Evolutionary conservation across 2,888 invertebrate genomes (phyloP).

Genomic region (Stenichneumon culpator): DNA sequence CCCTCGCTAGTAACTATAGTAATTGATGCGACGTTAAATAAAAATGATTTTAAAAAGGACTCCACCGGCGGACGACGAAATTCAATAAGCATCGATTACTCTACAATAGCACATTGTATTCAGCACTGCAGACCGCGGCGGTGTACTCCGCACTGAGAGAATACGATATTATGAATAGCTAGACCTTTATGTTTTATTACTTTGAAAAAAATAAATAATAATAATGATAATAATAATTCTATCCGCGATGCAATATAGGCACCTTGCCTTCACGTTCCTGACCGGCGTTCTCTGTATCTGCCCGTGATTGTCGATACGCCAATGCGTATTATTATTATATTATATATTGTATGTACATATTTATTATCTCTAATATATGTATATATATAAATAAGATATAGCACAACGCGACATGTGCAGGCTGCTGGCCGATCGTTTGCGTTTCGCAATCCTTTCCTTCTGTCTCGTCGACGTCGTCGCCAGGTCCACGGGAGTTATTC

Average conservation of each 20-base stretch:
- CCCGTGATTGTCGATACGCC: slow-evolving; percentile 41
- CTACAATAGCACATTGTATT: slow-evolving; percentile 57
- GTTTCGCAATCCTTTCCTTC: slow-evolving; percentile 76
- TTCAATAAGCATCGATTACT: slow-evolving; percentile 73
- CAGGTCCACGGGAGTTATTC: slow-evolving; percentile 78
- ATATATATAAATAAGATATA: slow-evolving; percentile 28
- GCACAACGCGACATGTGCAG: slow-evolving; percentile 58
- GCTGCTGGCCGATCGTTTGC: slow-evolving; percentile 78
- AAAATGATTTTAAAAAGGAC: too few species aligned
- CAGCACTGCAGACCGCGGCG: slow-evolving; percentile 8
- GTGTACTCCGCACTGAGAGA: slow-evolving; percentile 40
- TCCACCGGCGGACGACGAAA: slow-evolving; percentile 57
- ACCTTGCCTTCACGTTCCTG: slow-evolving; percentile 73
- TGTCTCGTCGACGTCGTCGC: slow-evolving; percentile 51
- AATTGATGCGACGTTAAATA: too few species aligned
- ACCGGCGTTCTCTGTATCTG: slow-evolving; percentile 42
- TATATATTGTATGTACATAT: slow-evolving; percentile 6
- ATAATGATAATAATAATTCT: background rate
- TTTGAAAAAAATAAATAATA: background rate
- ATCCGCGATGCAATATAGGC: slow-evolving; percentile 65
- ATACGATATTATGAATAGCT: slow-evolving; percentile 56
- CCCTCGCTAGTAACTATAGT: too few species aligned
- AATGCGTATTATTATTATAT: slow-evolving; percentile 18
- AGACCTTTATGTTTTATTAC: slow-evolving; percentile 61
- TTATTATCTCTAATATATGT: background rate